A percentile compares a stretch with the other conserved stretches of the same genome.
Evolutionary conservation across 2,797 vertebrate species (phyloP).

Genomic region (Protosalanx chinensis): DNA sequence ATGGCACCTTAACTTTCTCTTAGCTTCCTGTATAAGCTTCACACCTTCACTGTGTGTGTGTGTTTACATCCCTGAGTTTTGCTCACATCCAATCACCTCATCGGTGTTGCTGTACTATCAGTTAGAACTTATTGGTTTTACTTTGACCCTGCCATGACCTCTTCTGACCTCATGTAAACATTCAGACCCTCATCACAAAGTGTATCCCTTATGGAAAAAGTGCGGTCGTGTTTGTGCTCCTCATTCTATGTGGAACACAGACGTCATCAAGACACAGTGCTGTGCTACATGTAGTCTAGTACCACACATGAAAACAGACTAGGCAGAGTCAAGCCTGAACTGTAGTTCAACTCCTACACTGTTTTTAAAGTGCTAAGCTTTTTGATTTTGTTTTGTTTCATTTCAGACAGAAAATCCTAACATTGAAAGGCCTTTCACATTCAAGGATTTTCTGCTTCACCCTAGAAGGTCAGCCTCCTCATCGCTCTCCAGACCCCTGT

Average conservation of each 20-base stretch:
- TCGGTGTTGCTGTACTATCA: too few species aligned
- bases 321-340: not conserved
- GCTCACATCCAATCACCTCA: too few species aligned
- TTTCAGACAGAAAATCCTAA: conserved; percentile 94
- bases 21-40: not conserved
- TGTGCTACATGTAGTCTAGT: not conserved
- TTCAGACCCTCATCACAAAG: conserved; percentile 38
- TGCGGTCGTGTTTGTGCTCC: conserved; percentile 49
- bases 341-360: conserved; percentile 3
- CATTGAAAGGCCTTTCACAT: conserved; percentile 91
- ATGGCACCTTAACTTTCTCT: too few species aligned
- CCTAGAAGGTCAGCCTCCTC: conserved; percentile 86
- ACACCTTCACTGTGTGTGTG: too few species aligned
- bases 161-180: conserved; percentile 40
- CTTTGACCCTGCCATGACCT: not conserved
- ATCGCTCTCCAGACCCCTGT: conserved; percentile 17
- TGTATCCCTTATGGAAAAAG: conserved; percentile 67
- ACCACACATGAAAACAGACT: not conserved
- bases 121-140: not conserved
- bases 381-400: conserved; percentile 42
- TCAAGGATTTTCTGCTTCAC: conserved; percentile 98
- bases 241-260: conserved; percentile 22
- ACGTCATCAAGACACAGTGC: conserved; percentile 1
- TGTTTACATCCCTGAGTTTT: too few species aligned
- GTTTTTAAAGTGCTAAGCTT: conserved; percentile 24